These are phyloP conservation scores for Actinemys pallida DNA, from an alignment of 2,113 vertebrate species.

Conservation along the genomic window DNA sequence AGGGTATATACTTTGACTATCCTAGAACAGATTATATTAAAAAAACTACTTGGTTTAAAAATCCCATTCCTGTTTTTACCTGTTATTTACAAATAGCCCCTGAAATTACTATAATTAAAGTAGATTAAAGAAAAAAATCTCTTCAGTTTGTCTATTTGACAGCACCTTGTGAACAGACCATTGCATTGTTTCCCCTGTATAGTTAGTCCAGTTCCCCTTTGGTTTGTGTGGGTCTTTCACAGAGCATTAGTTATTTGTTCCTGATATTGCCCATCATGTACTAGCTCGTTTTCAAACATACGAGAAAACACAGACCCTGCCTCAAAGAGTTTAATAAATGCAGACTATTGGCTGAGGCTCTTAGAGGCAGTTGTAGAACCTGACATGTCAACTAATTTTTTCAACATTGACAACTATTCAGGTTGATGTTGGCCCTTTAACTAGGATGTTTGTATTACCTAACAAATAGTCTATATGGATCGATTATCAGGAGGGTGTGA, in stretches of 20 bases:
- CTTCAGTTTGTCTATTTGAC: background rate
- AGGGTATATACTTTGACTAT: rapidly evolving
- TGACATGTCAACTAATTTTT: slow-evolving; percentile 13
- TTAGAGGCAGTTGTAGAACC: background rate
- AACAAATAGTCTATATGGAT: background rate
- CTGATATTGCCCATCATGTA: background rate
- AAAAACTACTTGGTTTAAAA: background rate
- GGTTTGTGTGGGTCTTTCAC: background rate
- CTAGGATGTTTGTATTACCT: background rate
- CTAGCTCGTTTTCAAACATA: background rate
- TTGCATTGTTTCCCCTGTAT: background rate
- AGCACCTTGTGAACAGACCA: background rate
- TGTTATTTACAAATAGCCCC: background rate
- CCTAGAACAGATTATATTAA: background rate
- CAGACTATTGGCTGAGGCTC: background rate
- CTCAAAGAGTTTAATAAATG: background rate
- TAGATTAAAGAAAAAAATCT: background rate
- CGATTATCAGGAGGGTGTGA: background rate
- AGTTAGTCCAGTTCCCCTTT: background rate
- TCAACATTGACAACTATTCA: slow-evolving; percentile 25
- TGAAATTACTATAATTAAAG: background rate
- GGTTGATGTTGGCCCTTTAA: background rate
- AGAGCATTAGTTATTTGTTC: background rate
- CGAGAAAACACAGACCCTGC: background rate
- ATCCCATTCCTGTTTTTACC: rapidly evolving